Percentiles rank a stretch among this genome's conserved stretches.
These are phyloP conservation scores for Cosmia pyralina DNA, from an alignment of 2,888 invertebrate species.

Conservation along the genomic window DNA sequence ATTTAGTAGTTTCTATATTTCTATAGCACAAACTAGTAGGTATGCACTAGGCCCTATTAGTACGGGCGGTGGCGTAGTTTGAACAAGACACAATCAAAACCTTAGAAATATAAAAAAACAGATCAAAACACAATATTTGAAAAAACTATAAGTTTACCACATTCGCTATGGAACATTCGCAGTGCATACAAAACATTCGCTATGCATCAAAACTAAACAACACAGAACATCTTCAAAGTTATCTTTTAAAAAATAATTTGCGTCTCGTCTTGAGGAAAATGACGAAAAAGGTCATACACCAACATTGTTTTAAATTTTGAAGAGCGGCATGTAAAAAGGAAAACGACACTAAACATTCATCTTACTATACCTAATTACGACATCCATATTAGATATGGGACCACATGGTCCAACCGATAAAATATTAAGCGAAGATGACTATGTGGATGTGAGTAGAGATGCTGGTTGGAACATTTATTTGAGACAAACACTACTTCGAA, in stretches of 20 bases:
- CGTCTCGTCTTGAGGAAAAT: background rate
- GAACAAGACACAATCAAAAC: too few relatives aligned
- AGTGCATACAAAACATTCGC: conserved; percentile 53
- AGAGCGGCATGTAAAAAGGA: background rate
- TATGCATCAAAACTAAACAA: conserved; percentile 22
- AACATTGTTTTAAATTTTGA: background rate
- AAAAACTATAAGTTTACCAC: background rate
- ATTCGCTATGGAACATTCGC: conserved; percentile 60
- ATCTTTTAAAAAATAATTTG: background rate
- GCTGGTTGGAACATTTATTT: too few relatives aligned
- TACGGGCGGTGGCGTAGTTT: too few relatives aligned
- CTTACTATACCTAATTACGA: background rate
- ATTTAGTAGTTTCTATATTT: too few relatives aligned
- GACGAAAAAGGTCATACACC: background rate
- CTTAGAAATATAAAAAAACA: too few relatives aligned
- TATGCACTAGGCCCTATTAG: too few relatives aligned
- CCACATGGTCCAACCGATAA: too few relatives aligned
- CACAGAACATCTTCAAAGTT: background rate
- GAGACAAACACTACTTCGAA: too few relatives aligned
- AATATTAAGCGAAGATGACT: too few relatives aligned
- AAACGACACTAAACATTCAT: background rate
- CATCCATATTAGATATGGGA: background rate
- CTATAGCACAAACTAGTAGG: background rate
- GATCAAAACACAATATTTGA: background rate
- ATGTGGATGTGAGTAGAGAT: too few relatives aligned